Percentiles rank a stretch among this genome's conserved stretches.
Conservation (phyloP, 2,113 vertebrate species). For the Brevimyrus niger region DNA sequence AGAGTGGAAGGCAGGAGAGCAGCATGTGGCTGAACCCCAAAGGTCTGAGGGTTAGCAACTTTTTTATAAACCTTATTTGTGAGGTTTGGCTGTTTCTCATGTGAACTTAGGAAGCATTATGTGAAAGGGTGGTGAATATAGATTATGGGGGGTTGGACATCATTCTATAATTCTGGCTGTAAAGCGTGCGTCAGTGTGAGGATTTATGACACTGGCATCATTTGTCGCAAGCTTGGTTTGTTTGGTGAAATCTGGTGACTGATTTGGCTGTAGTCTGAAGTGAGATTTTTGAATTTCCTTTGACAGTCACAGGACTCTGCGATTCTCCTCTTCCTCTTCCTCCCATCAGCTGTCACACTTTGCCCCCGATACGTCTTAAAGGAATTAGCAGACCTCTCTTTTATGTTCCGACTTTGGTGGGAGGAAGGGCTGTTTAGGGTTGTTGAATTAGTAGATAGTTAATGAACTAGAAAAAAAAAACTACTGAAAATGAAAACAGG, state of each 20-base stretch:
- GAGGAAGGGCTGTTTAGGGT: background rate
- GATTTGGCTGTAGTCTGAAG: slow-evolving; percentile 38
- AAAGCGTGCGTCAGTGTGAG: background rate
- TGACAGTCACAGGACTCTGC: background rate
- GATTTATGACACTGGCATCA: slow-evolving; percentile 28
- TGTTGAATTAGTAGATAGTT: slow-evolving; percentile 7
- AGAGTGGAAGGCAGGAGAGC: background rate
- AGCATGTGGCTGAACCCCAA: background rate
- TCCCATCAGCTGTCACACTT: background rate
- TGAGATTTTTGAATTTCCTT: slow-evolving; percentile 2
- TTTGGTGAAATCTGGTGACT: slow-evolving; percentile 22
- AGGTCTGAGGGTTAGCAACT: background rate
- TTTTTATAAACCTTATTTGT: background rate
- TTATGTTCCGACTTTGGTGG: background rate
- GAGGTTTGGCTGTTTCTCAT: background rate
- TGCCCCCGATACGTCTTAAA: background rate
- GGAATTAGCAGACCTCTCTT: background rate
- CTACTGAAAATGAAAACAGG: background rate
- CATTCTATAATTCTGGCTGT: background rate
- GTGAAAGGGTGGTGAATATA: background rate
- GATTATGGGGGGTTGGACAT: background rate
- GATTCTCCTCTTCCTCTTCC: background rate
- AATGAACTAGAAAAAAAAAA: background rate
- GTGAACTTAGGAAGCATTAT: background rate
- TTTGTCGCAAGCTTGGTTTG: background rate